phyloP scores from a whole-genome alignment of 2,888 invertebrate genomes.

The Protophormia terraenovae region DNA sequence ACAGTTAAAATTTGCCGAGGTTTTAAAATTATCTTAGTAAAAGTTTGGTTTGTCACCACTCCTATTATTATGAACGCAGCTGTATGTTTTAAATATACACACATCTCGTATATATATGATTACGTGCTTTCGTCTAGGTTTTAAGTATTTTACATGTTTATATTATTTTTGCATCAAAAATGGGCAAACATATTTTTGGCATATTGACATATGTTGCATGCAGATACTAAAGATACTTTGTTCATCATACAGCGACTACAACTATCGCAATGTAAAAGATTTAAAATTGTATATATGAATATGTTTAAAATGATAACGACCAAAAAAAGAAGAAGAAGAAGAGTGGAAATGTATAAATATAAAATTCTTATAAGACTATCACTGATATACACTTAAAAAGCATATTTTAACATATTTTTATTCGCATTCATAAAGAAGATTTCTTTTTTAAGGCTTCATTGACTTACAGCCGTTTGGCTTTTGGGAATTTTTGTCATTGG shows the following conservation, averaged over 20 bases:
- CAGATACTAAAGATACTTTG: not conserved
- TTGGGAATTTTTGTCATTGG: not conserved
- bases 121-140: conserved; percentile 22
- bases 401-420: not conserved
- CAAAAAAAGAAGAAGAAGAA: not conserved
- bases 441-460: not conserved
- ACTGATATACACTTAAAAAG: too few species aligned
- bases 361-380: not conserved
- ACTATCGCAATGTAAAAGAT: not conserved
- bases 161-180: conserved; percentile 33
- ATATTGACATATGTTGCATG: conserved; percentile 54
- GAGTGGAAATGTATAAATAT: not conserved
- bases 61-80: too few species aligned
- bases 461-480: not conserved
- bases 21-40: too few species aligned
- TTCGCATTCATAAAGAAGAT: not conserved
- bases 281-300: not conserved
- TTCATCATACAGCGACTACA: not conserved
- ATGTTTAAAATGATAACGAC: not conserved
- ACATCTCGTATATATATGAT: not conserved
- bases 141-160: conserved; percentile 40
- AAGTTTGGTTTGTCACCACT: too few species aligned
- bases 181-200: conserved; percentile 38
- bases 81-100: not conserved
- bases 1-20: too few species aligned